Conservation (phyloP, 2,797 vertebrate species). For the Alca torda region DNA sequence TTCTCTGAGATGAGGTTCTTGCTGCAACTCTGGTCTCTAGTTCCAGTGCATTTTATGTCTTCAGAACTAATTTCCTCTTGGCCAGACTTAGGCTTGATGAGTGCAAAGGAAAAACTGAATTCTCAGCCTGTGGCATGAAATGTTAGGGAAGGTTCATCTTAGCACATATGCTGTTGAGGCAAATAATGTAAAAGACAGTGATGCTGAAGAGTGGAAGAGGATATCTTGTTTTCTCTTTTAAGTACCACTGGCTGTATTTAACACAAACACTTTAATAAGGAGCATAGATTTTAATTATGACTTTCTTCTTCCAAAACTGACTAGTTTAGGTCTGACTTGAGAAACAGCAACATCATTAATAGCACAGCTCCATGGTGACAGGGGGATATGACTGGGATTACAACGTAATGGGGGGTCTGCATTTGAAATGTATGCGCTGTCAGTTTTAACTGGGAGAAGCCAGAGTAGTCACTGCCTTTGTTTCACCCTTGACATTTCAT, state of each 20-base stretch:
- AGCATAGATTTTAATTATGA: not conserved
- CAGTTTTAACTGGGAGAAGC: not conserved
- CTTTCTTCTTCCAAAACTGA: not conserved
- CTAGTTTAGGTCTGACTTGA: not conserved
- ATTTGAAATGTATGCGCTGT: not conserved
- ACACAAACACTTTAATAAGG: not conserved
- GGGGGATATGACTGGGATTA: not conserved
- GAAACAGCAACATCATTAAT: not conserved
- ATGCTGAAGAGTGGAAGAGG: not conserved
- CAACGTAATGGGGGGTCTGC: not conserved
- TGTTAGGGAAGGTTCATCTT: not conserved
- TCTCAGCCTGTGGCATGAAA: not conserved
- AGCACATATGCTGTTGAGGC: not conserved
- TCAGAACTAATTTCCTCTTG: not conserved
- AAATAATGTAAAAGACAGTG: not conserved
- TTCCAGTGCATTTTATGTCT: not conserved
- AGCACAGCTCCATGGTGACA: not conserved
- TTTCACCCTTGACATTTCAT: not conserved
- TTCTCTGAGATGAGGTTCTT: not conserved
- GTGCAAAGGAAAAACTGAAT: not conserved
- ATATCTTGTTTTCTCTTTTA: not conserved
- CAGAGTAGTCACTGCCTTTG: not conserved
- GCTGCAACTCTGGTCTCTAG: not conserved
- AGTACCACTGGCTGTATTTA: not conserved
- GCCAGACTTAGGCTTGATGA: not conserved